phyloP scores from a whole-genome alignment of 2,797 vertebrate genomes.

The Pelochelys cantorii region DNA sequence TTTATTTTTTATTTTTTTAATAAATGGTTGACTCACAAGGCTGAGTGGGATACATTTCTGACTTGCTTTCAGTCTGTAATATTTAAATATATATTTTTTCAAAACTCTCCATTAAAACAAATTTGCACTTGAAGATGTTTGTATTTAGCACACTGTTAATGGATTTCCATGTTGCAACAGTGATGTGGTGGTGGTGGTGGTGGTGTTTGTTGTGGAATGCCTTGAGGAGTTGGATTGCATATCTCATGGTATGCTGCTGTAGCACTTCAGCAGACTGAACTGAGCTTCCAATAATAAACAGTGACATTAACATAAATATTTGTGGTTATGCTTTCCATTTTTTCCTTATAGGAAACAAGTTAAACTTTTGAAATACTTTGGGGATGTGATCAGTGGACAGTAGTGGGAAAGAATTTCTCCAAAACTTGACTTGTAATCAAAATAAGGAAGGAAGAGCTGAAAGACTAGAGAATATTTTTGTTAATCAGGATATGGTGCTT shows the following conservation, averaged over 20 bases:
- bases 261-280: slow-evolving; percentile 58
- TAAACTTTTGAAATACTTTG: slow-evolving; percentile 79
- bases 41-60: background rate
- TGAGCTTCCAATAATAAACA: slow-evolving; percentile 81
- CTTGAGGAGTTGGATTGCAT: slow-evolving; percentile 33
- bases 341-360: slow-evolving; percentile 83
- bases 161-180: background rate
- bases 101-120: slow-evolving; percentile 3
- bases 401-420: slow-evolving; percentile 82
- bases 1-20: background rate
- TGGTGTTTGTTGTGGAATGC: background rate
- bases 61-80: background rate
- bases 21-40: background rate
- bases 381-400: slow-evolving; percentile 82
- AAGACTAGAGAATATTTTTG: slow-evolving; percentile 69
- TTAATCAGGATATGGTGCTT: slow-evolving; percentile 73
- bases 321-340: slow-evolving; percentile 80
- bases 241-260: slow-evolving; percentile 52
- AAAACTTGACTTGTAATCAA: slow-evolving; percentile 75
- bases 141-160: background rate
- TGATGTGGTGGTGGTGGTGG: background rate
- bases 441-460: slow-evolving; percentile 79
- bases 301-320: slow-evolving; percentile 82
- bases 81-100: background rate
- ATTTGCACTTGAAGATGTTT: background rate